Base-by-base conservation (phyloP, 2,888 invertebrate genomes). In the Dryobota labecula region DNA sequence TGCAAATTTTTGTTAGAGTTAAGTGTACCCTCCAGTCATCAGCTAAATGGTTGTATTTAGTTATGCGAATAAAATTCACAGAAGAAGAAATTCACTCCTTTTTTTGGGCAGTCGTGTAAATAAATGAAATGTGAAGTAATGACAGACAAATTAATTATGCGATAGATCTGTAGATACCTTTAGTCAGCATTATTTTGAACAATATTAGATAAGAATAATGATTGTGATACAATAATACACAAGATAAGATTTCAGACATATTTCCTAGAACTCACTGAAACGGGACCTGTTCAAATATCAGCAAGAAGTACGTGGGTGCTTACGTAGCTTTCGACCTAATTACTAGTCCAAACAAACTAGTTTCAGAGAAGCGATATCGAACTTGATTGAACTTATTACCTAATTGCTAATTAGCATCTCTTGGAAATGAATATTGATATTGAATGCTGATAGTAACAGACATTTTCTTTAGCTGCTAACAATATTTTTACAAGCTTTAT, bases 351-450 rank as follows among this genome's bases (percentile, higher is more conserved):
- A 71, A 58, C 45, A 45, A 71, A 20, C n/a, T 4, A 45, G 15
- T 51, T 62, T 70, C n/a, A n/a, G 7, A 9, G 45, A 71, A 33
- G 13, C 2, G 15, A 38, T 54, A 47, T 69, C 11, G 13, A 51
- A 49, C 27, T 70, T 47, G 36, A 57, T 45, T 45, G 27, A 53
- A 67, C 58, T 60, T 27, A 58, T 47, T 47, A 47, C 1, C 24
- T 41, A 45, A 47, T 45, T 54, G 27, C 45, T 30, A 30, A 49
- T 49, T 18, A n/a, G n/a, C n/a, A n/a, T n/a, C 20, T 27, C 38
- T 47, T 41, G 11, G 27, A 49, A 38, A 27, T 2, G 11, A 20
- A 8, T 56, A 13, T 20, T 20, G 27, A 27, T 20, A 11, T 58
- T 38, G 18, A 38, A 18, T 24, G 24, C 2, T 33, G 2, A 43